Percentiles rank a stretch among this genome's conserved stretches.
phyloP scores from a whole-genome alignment of 2,888 invertebrate species.

The Sarcophaga rosellei region DNA sequence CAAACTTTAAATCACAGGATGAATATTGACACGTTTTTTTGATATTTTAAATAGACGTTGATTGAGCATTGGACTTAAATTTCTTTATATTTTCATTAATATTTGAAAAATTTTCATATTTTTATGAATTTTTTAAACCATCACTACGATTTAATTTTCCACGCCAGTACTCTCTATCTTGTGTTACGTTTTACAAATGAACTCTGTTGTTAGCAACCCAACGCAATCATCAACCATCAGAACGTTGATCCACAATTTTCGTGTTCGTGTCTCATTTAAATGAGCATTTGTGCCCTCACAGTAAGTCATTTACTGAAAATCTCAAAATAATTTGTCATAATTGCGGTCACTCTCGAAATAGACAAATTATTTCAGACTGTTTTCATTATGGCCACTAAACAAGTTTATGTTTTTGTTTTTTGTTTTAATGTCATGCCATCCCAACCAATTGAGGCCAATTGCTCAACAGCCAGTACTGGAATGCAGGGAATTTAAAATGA shows the following conservation, averaged over 20 bases:
- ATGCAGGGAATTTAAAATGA: background rate
- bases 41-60: too few species aligned
- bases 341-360: slow-evolving; percentile 48
- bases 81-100: too few species aligned
- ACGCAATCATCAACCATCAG: background rate
- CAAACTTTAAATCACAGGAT: too few species aligned
- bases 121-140: too few species aligned
- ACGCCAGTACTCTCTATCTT: too few species aligned
- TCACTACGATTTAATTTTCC: too few species aligned
- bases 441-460: background rate
- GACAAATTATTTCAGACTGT: slow-evolving; percentile 44
- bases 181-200: too few species aligned
- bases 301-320: slow-evolving; percentile 27
- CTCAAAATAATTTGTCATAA: slow-evolving; percentile 59
- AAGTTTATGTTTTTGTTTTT: slow-evolving; percentile 53
- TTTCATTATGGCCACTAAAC: slow-evolving; percentile 49
- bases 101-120: too few species aligned
- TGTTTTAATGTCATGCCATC: slow-evolving; percentile 14
- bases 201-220: too few species aligned
- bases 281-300: background rate
- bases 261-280: background rate
- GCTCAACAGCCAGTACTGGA: background rate
- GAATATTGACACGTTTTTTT: too few species aligned
- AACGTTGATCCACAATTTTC: background rate
- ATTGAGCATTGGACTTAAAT: too few species aligned